These are phyloP conservation scores for Eilema sororculum DNA, from an alignment of 2,888 invertebrate species.

Conservation along the genomic window DNA sequence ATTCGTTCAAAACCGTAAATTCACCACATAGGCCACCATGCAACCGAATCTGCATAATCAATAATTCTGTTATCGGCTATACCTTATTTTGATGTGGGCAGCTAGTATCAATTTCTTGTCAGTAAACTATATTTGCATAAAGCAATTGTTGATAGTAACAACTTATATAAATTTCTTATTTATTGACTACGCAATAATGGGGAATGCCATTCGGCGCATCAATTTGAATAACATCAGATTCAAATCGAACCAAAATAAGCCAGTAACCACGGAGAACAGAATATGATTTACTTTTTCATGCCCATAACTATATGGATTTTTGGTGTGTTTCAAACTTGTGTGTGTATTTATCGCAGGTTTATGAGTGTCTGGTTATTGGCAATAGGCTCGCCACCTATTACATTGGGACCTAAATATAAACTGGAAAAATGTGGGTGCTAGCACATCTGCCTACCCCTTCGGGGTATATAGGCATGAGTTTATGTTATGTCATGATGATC, in stretches of 20 bases:
- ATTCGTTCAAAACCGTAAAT: background rate
- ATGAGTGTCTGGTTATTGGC: too few relatives aligned
- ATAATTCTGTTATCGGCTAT: background rate
- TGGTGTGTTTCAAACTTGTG: background rate
- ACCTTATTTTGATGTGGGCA: slow-evolving; percentile 2
- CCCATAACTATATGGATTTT: too few relatives aligned
- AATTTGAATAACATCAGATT: background rate
- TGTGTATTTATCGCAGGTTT: too few relatives aligned
- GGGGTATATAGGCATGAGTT: too few relatives aligned
- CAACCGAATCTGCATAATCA: background rate
- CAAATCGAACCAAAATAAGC: background rate
- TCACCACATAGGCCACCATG: background rate
- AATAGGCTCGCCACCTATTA: too few relatives aligned
- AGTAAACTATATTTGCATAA: background rate
- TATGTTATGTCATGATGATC: too few relatives aligned
- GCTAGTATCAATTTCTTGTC: background rate
- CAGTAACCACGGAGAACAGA: too few relatives aligned
- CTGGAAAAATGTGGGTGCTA: too few relatives aligned
- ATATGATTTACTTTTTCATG: too few relatives aligned
- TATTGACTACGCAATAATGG: background rate
- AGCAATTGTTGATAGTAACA: background rate
- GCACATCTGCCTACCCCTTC: too few relatives aligned
- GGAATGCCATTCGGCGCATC: background rate
- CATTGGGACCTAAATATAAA: too few relatives aligned
- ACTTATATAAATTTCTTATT: background rate